phyloP scores from a whole-genome alignment of 2,797 vertebrate genomes.

The Intellagama lesueurii region DNA sequence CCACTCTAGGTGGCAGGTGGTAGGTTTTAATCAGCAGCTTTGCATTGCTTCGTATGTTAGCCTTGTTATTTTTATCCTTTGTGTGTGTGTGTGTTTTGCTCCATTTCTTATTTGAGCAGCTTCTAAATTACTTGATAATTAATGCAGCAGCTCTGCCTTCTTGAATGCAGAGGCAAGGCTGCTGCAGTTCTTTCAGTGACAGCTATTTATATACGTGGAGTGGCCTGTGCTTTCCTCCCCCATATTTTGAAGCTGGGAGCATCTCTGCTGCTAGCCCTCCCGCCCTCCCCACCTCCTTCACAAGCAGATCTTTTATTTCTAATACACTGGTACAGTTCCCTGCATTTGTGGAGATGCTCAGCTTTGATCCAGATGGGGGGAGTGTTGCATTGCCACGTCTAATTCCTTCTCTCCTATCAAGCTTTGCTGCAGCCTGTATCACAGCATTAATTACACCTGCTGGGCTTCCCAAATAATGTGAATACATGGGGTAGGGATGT shows the following conservation, averaged over 20 bases:
- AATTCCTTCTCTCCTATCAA: background rate
- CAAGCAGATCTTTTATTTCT: slow-evolving; percentile 28
- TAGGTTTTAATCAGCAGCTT: slow-evolving; percentile 52
- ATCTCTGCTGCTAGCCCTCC: slow-evolving; percentile 15
- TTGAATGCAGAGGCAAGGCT: slow-evolving; percentile 39
- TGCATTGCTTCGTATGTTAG: slow-evolving; percentile 44
- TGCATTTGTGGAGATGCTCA: slow-evolving; percentile 18
- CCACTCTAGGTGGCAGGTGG: slow-evolving; percentile 29
- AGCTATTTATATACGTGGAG: slow-evolving; percentile 51
- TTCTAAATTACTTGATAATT: slow-evolving; percentile 34
- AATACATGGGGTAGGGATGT: background rate
- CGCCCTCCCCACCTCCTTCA: background rate
- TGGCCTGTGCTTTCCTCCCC: slow-evolving; percentile 27
- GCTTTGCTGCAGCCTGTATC: background rate
- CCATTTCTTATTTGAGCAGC: slow-evolving; percentile 30
- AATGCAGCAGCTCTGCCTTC: slow-evolving; percentile 14
- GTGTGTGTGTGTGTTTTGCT: slow-evolving; percentile 7
- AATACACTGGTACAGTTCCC: background rate
- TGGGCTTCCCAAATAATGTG: background rate
- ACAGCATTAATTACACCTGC: background rate
- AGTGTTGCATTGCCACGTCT: slow-evolving; percentile 3
- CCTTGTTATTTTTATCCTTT: slow-evolving; percentile 38
- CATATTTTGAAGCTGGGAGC: slow-evolving; percentile 32
- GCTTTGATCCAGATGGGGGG: slow-evolving; percentile 19
- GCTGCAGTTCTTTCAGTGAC: slow-evolving; percentile 44